phyloP scores from a whole-genome alignment of 2,113 vertebrate genomes.

The Pluvianellus socialis region DNA sequence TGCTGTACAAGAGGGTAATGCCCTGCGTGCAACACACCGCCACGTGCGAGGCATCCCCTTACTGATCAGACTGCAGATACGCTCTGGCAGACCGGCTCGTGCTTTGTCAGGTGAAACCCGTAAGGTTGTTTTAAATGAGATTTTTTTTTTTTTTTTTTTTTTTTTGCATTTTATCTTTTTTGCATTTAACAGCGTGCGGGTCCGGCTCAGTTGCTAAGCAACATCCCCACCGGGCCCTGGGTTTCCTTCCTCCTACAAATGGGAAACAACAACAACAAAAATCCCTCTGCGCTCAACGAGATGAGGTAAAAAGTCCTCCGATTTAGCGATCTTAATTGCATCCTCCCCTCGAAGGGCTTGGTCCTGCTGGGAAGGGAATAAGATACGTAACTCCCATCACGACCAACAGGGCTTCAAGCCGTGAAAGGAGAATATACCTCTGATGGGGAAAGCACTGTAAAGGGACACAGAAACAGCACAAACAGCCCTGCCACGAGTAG shows the following conservation, averaged over 20 bases:
- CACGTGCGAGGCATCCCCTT: neutral
- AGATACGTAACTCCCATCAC: neutral
- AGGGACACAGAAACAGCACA: neutral
- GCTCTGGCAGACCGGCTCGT: neutral
- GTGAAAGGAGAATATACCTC: neutral
- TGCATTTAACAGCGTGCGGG: neutral
- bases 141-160: neutral
- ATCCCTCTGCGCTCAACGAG: neutral
- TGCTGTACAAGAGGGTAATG: neutral
- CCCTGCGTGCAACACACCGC: neutral
- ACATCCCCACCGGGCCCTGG: slow-evolving; percentile 28
- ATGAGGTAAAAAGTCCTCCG: neutral
- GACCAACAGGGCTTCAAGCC: neutral
- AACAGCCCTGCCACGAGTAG: neutral
- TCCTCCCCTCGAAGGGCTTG: neutral
- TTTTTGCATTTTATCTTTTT: neutral
- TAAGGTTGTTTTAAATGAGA: neutral
- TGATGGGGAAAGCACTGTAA: neutral
- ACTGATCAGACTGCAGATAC: neutral
- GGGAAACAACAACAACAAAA: neutral
- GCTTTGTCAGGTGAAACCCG: neutral
- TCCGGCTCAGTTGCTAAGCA: slow-evolving; percentile 48
- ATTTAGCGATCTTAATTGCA: neutral
- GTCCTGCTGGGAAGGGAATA: neutral
- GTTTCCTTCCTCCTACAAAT: slow-evolving; percentile 39